Base-by-base conservation (phyloP, 1,140 invertebrate genomes). In the Drosophila mauritiana region DNA sequence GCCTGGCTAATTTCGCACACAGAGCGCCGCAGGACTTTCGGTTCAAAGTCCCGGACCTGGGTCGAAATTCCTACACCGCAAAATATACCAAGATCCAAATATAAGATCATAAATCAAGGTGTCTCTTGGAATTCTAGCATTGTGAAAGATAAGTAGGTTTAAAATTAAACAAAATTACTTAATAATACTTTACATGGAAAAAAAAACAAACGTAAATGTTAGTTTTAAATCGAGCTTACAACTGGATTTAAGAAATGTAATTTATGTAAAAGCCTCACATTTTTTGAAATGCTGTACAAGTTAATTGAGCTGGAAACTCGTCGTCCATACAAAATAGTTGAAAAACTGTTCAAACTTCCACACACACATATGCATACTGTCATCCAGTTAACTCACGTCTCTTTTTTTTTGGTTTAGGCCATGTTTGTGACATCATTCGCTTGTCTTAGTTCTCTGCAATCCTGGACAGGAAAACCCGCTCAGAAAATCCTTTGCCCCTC, bases 1-100 rank as follows among this genome's bases (percentile, higher is more conserved):
- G 84, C 80, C 84, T 80, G 84, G 73, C 84, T 89, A 89, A 88
- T 88, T 88, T 80, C 68, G 53, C 67, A 62, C 59, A 78, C 54
- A 72, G 53, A 58, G 49, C 43, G 62, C 68, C 67, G 69, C 76
- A 65, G 84, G 84, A 89, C 77, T 56, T 74, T 65, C 73, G 77
- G 72, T 74, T 82, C 74, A 78, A 63, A 78, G 64, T 86, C 51
- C 78, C 58, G 27, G 53, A 39, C 59, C 78, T 62, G 34, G 48
- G 20, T 55, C 59, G 17, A 63, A 63, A 42, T 34, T 42, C 4
- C 7, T 13, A 39, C 54, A 56, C 22, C 4, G 11, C 17, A 4
- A 54, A 22, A 39, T 25, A 37, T 11, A 20, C 34, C 2, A 49
- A 15, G 8, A 31, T 34, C 13, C 11, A 31, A 49, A 31, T 11